These are phyloP conservation scores for Pollenia amentaria DNA, from an alignment of 2,888 invertebrate genomes.

Conservation along the genomic window DNA sequence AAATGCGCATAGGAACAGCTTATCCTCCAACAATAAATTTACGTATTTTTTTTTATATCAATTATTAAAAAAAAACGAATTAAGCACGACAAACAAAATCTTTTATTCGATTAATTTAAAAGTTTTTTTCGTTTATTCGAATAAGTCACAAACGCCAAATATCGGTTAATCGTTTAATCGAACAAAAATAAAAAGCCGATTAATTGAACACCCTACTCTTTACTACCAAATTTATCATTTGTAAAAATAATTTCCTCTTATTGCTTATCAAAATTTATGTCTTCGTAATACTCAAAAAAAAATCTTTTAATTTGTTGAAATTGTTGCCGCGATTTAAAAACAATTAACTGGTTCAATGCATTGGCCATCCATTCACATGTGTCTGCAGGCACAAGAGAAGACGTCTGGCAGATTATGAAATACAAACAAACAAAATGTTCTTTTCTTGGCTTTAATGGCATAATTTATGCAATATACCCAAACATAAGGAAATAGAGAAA, in stretches of 20 bases:
- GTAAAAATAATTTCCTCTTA: background rate
- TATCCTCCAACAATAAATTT: too few relatives aligned
- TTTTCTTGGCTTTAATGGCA: slow-evolving; percentile 45
- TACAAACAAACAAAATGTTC: slow-evolving; percentile 7
- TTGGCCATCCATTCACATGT: slow-evolving; percentile 17
- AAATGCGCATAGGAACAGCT: too few relatives aligned
- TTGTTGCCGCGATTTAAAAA: slow-evolving; percentile 39
- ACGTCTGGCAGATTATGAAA: slow-evolving; percentile 26
- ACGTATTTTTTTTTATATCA: too few relatives aligned
- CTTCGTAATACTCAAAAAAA: slow-evolving; percentile 5
- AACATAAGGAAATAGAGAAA: background rate
- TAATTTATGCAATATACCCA: slow-evolving; percentile 24
- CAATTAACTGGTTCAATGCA: slow-evolving; percentile 43
- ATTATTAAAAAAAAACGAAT: too few relatives aligned
- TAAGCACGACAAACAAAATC: too few relatives aligned
- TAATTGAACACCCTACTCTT: too few relatives aligned
- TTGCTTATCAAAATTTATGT: slow-evolving; percentile 34
- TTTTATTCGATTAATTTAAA: too few relatives aligned
- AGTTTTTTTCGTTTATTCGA: too few relatives aligned
- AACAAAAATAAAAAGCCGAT: too few relatives aligned
- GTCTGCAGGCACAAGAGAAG: background rate
- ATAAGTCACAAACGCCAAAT: too few relatives aligned
- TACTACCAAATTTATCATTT: background rate
- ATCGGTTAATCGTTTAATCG: too few relatives aligned
- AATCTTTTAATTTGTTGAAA: slow-evolving; percentile 19